Evolutionary conservation across 2,113 vertebrate genomes (phyloP).

Genomic region (Uria lomvia): DNA sequence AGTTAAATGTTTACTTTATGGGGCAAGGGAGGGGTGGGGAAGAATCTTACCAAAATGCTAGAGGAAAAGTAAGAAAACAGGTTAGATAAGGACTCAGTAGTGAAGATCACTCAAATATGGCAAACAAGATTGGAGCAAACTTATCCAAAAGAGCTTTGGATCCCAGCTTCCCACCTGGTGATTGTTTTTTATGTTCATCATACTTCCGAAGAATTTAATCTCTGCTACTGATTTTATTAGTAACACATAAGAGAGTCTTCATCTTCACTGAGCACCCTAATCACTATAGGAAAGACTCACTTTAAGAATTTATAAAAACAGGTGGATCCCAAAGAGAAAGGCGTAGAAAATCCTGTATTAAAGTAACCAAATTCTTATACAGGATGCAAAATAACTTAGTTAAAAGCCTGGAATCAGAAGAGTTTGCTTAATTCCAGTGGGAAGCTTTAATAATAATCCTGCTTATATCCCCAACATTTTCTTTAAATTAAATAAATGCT

Average conservation of each 20-base stretch:
- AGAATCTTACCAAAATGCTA: not conserved
- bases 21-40: accelerated
- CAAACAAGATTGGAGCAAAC: not conserved
- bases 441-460: not conserved
- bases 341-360: not conserved
- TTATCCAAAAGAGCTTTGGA: not conserved
- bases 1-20: not conserved
- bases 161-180: not conserved
- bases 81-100: not conserved
- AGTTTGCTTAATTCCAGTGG: not conserved
- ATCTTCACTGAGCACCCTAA: not conserved
- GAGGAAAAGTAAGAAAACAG: not conserved
- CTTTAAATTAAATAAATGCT: not conserved
- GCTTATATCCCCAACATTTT: not conserved
- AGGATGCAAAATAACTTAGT: not conserved
- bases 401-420: not conserved
- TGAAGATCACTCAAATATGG: not conserved
- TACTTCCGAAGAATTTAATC: not conserved
- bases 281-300: not conserved
- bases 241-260: not conserved
- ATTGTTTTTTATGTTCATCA: not conserved
- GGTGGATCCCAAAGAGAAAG: not conserved
- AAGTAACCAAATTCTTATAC: not conserved
- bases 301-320: not conserved
- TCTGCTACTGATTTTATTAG: not conserved